Percentiles rank a stretch among this genome's conserved stretches.
Evolutionary conservation across 2,797 vertebrate species (phyloP).

Genomic region (Anisognathus igniventris): DNA sequence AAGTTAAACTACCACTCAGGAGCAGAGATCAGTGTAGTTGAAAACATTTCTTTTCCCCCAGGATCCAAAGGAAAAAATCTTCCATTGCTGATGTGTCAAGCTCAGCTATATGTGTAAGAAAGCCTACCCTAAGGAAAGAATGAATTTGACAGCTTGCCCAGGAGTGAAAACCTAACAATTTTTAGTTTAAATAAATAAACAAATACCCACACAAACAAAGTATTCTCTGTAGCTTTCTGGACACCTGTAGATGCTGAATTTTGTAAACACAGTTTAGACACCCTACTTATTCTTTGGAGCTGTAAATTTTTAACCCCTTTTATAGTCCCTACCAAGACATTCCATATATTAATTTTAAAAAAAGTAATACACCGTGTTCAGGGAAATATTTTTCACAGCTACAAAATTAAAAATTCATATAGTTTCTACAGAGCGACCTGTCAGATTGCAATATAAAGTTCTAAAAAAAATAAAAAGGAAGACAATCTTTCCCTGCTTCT

Average conservation of each 20-base stretch:
- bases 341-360: background rate
- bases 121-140: background rate
- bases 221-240: background rate
- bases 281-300: background rate
- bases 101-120: background rate
- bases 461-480: background rate
- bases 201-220: background rate
- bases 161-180: background rate
- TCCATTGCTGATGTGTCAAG: background rate
- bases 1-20: conserved; percentile 24
- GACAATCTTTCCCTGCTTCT: background rate
- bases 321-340: background rate
- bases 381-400: background rate
- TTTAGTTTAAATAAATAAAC: background rate
- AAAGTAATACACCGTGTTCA: background rate
- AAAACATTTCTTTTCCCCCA: background rate
- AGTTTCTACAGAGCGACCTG: background rate
- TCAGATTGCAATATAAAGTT: background rate
- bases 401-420: background rate
- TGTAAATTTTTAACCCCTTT: background rate
- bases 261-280: background rate
- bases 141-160: background rate
- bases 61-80: background rate
- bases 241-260: background rate
- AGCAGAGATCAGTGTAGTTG: background rate